Percentiles rank a stretch among this genome's conserved stretches.
Evolutionary conservation across 2,797 vertebrate species (phyloP).

Genomic region (Cygnus olor): DNA sequence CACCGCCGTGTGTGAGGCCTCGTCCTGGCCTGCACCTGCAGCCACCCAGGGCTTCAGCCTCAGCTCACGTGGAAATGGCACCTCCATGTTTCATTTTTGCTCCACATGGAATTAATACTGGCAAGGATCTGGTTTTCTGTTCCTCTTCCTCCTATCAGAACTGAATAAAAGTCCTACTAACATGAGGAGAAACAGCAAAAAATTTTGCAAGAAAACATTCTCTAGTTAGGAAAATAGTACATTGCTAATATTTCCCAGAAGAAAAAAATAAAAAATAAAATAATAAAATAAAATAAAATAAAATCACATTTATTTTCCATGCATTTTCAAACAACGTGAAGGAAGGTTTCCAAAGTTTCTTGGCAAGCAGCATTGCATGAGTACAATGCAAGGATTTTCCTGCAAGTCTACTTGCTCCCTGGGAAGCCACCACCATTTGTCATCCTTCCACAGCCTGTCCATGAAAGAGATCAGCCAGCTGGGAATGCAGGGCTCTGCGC

Average conservation of each 20-base stretch:
- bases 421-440: not conserved
- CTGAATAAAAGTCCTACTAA: not conserved
- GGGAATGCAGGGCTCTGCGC: not conserved
- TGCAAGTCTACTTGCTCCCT: not conserved
- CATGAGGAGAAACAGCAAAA: not conserved
- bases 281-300: no score
- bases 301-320: not conserved
- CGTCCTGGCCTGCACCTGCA: not conserved
- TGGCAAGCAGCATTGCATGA: not conserved
- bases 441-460: not conserved
- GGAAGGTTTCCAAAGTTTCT: not conserved
- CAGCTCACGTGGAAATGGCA: not conserved
- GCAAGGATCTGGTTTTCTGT: not conserved
- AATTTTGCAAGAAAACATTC: not conserved
- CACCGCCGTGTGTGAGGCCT: not conserved
- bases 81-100: not conserved
- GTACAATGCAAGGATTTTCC: not conserved
- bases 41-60: not conserved
- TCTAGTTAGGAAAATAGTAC: not conserved
- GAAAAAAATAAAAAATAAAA: no score
- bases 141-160: not conserved
- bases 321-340: not conserved
- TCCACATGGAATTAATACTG: not conserved
- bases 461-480: not conserved
- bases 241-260: not conserved